A percentile compares a stretch with the other conserved stretches of the same genome.
Conservation (phyloP, 92 coral and sea anemone species). For the Micromussa lordhowensis region DNA sequence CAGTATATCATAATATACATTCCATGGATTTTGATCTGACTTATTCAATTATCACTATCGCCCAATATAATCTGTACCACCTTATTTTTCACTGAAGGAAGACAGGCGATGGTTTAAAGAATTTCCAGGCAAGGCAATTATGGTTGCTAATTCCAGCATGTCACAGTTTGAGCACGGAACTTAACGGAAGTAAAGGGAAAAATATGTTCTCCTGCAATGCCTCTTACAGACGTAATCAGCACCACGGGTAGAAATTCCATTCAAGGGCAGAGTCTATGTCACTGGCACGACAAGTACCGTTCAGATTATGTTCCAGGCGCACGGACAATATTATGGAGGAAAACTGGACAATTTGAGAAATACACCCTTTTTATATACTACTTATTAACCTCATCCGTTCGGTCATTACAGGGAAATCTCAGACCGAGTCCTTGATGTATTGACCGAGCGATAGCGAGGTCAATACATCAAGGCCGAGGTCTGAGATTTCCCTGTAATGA, state of each 20-base stretch:
- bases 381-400: too few relatives aligned
- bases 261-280: not conserved
- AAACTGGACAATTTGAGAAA: too few relatives aligned
- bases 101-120: constrained; percentile 1
- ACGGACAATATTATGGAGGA: not conserved
- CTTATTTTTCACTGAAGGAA: not conserved
- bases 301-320: too few relatives aligned
- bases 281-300: not conserved
- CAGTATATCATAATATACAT: not conserved
- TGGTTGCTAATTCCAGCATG: not conserved
- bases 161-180: not conserved
- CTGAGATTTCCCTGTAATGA: too few relatives aligned
- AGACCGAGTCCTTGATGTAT: too few relatives aligned
- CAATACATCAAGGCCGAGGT: too few relatives aligned
- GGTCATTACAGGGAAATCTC: too few relatives aligned
- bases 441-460: too few relatives aligned
- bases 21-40: not conserved
- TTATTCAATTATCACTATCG: constrained; percentile 35
- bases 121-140: not conserved
- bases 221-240: not conserved
- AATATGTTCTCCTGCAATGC: constrained; percentile 1
- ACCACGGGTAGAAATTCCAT: not conserved
- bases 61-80: not conserved
- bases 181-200: constrained; percentile 7
- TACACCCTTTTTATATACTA: too few relatives aligned